Evolutionary conservation across 2,888 invertebrate genomes (phyloP).

Genomic region (Polylopha cassiicola): DNA sequence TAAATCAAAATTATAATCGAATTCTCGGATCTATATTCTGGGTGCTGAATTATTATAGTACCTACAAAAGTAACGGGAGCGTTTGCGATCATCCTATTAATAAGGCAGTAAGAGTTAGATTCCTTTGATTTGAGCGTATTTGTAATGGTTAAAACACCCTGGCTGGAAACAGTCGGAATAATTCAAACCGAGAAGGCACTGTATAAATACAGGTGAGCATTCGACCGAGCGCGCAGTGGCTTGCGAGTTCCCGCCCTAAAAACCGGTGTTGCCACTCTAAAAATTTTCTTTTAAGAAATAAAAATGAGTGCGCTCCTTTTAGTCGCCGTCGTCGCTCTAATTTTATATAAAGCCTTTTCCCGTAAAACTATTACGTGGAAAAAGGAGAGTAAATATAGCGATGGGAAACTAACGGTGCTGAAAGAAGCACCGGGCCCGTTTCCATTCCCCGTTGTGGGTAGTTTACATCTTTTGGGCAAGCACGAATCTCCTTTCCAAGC

Average conservation of each 20-base stretch:
- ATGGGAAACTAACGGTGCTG: constrained; percentile 34
- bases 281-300: constrained; percentile 44
- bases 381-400: constrained; percentile 42
- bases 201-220: constrained; percentile 33
- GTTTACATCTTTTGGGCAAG: constrained; percentile 80
- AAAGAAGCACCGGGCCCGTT: constrained; percentile 80
- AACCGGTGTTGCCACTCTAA: constrained; percentile 53
- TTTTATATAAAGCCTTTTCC: constrained; percentile 51
- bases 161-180: constrained; percentile 9
- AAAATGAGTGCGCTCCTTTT: constrained; percentile 67
- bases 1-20: constrained; percentile 13
- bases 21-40: constrained; percentile 7
- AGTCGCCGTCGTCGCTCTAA: constrained; percentile 39
- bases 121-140: neutral
- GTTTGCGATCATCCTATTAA: too few relatives aligned
- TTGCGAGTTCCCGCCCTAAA: constrained; percentile 50
- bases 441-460: constrained; percentile 82
- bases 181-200: constrained; percentile 22
- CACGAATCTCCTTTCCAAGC: constrained; percentile 83
- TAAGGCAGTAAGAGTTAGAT: too few relatives aligned
- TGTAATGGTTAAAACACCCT: constrained; percentile 12
- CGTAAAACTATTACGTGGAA: constrained; percentile 39
- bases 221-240: constrained; percentile 36
- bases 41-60: constrained; percentile 3
- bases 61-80: too few relatives aligned